Conservation (phyloP, 1,140 invertebrate species). For the Drosophila orosa region DNA sequence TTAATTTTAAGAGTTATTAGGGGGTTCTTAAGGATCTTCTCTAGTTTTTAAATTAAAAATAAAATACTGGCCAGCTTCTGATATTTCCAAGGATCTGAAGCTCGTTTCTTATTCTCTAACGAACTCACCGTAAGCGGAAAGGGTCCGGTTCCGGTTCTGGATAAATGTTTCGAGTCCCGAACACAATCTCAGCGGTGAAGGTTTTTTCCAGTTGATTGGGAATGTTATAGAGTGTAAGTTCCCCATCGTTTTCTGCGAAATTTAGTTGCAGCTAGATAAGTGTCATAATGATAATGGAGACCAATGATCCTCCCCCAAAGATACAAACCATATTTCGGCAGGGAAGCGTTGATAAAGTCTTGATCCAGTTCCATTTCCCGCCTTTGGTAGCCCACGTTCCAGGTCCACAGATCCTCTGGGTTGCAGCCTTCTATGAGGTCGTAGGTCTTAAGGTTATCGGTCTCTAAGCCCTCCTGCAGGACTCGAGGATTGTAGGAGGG, state of each 20-base stretch:
- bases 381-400: constrained; percentile 68
- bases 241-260: constrained; percentile 59
- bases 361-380: constrained; percentile 67
- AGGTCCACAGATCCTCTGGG: constrained; percentile 74
- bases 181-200: constrained; percentile 74
- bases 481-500: constrained; percentile 71
- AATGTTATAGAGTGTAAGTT: constrained; percentile 70
- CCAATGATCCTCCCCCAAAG: neutral
- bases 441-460: constrained; percentile 63
- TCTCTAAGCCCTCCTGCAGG: constrained; percentile 69
- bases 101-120: neutral
- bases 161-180: constrained; percentile 67
- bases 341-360: constrained; percentile 56
- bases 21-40: neutral
- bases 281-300: too few relatives aligned
- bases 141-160: constrained; percentile 48
- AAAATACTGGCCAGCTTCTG: neutral
- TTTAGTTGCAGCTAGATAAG: constrained; percentile 20
- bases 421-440: constrained; percentile 73
- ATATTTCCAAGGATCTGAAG: neutral
- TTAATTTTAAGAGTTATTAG: neutral
- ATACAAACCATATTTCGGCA: constrained; percentile 72
- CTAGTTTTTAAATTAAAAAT: neutral
- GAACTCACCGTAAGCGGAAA: neutral
- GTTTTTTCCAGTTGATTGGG: constrained; percentile 72